Evolutionary conservation across 2,888 invertebrate genomes (phyloP).

Genomic region (Prionchulus punctatus): DNA sequence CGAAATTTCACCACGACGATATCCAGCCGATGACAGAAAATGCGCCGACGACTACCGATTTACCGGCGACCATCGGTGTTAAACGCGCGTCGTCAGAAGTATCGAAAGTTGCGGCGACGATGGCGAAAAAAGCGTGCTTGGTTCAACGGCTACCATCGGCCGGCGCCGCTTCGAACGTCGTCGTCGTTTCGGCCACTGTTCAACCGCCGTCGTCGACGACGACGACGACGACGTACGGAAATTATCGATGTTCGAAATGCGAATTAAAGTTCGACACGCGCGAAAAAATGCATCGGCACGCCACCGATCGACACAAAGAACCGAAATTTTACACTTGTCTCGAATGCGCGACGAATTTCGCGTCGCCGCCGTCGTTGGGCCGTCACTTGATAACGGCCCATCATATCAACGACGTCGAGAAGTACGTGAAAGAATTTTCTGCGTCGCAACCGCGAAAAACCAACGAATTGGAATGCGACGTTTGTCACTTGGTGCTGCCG

Average conservation of each 20-base stretch:
- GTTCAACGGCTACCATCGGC: no score
- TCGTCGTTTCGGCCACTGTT: not conserved
- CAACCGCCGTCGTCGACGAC: not conserved
- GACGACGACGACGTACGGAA: not conserved
- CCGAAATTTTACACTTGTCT: not conserved
- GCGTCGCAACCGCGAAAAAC: not conserved
- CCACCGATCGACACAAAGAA: not conserved
- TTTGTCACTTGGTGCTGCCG: not conserved
- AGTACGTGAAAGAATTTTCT: not conserved
- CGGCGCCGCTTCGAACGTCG: not conserved
- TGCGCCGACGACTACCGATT: not conserved
- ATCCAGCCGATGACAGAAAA: not conserved
- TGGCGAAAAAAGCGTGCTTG: no score
- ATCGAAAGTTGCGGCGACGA: not conserved
- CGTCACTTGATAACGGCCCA: conserved; percentile 1
- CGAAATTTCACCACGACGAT: no score
- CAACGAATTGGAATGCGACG: not conserved
- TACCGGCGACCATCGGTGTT: no score
- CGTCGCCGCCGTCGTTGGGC: not conserved
- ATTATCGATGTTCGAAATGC: not conserved
- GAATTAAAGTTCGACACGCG: not conserved
- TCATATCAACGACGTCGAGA: not conserved
- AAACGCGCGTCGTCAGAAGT: not conserved
- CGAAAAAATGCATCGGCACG: not conserved
- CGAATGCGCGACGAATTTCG: not conserved